Evolutionary conservation across 2,797 vertebrate species (phyloP).

Genomic region (Parambassis ranga): DNA sequence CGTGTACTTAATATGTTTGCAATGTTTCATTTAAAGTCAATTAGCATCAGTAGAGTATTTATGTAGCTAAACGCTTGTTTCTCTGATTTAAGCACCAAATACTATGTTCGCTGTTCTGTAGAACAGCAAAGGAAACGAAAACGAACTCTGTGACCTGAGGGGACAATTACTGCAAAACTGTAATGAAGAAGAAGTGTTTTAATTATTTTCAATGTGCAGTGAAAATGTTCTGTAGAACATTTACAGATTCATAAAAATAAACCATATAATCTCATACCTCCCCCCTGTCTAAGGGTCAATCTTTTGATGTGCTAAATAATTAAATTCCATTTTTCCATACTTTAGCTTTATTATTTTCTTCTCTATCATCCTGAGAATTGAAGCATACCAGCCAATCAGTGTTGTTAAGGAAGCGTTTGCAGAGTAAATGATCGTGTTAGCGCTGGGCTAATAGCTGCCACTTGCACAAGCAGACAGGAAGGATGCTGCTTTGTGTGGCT

Average conservation of each 20-base stretch:
- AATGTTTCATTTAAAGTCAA: background rate
- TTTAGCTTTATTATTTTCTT: background rate
- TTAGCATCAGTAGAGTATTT: background rate
- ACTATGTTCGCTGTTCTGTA: conserved; percentile 6
- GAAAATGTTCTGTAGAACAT: conserved; percentile 12
- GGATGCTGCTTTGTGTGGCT: conserved; percentile 26
- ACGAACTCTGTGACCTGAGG: conserved; percentile 4
- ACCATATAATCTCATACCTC: background rate
- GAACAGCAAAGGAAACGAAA: conserved; percentile 18
- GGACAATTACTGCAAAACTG: conserved; percentile 24
- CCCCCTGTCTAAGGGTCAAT: background rate
- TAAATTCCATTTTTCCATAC: background rate
- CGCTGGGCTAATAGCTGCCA: conserved; percentile 24
- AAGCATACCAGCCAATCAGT: conserved; percentile 2
- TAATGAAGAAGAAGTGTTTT: conserved; percentile 41
- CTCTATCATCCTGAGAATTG: background rate
- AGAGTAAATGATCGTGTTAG: conserved; percentile 20
- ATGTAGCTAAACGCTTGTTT: background rate
- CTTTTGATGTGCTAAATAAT: background rate
- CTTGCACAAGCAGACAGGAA: conserved; percentile 26
- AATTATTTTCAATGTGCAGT: conserved; percentile 25
- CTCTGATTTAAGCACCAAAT: conserved; percentile 14
- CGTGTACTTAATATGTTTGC: background rate
- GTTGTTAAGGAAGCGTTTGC: conserved; percentile 10
- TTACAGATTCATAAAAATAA: background rate